phyloP scores from a whole-genome alignment of 2,113 vertebrate species.

The Columba janthina region DNA sequence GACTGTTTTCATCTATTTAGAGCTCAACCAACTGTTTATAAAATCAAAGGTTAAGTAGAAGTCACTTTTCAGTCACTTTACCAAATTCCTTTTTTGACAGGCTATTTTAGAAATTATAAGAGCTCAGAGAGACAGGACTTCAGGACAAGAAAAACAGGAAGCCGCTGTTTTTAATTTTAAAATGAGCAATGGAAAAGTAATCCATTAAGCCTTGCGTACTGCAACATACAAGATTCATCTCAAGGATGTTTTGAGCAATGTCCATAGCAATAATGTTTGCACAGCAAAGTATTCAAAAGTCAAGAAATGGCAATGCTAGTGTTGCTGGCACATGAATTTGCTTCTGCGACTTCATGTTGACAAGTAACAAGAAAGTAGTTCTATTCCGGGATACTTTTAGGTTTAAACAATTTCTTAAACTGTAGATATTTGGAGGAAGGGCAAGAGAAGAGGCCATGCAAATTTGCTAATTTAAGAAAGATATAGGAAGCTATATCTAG shows the following conservation, averaged over 20 bases:
- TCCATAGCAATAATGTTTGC: background rate
- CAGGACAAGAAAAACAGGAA: constrained; percentile 56
- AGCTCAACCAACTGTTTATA: constrained; percentile 35
- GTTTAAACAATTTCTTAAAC: background rate
- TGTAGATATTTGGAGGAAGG: background rate
- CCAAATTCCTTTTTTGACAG: constrained; percentile 31
- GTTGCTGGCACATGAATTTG: background rate
- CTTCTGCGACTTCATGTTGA: background rate
- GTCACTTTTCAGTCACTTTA: constrained; percentile 32
- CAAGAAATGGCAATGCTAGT: background rate
- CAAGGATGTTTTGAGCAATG: background rate
- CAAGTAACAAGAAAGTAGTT: background rate
- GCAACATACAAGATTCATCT: constrained; percentile 34
- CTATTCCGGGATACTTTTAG: background rate
- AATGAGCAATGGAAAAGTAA: constrained; percentile 58
- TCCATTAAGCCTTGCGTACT: constrained; percentile 40
- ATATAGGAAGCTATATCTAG: background rate
- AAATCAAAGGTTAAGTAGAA: constrained; percentile 50
- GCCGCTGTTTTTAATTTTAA: constrained; percentile 47
- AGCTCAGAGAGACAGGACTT: background rate
- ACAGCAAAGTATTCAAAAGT: background rate
- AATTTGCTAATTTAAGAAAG: background rate
- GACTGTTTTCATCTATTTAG: constrained; percentile 26
- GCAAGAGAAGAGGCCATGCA: background rate
- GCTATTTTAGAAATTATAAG: constrained; percentile 12